These are phyloP conservation scores for Syrrhaptes paradoxus DNA, from an alignment of 2,113 vertebrate species.

Conservation along the genomic window DNA sequence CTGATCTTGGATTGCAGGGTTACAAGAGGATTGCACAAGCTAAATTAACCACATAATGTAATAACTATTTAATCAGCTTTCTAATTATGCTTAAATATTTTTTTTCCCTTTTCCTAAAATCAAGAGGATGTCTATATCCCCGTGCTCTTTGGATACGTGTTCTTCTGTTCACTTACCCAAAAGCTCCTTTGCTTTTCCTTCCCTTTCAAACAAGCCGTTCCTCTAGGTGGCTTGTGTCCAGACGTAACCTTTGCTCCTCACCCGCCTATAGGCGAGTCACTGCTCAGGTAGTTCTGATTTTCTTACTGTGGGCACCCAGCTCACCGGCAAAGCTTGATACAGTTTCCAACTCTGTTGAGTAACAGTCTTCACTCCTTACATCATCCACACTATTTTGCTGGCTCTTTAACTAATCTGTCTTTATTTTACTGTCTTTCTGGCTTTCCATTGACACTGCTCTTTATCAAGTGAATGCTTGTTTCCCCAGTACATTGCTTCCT, in stretches of 20 bases:
- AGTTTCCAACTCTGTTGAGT: not conserved
- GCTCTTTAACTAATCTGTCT: not conserved
- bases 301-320: not conserved
- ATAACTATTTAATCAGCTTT: not conserved
- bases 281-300: not conserved
- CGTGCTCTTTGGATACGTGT: rapidly evolving
- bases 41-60: not conserved
- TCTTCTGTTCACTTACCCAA: not conserved
- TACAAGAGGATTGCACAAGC: not conserved
- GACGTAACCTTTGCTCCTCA: not conserved
- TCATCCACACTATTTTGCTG: not conserved
- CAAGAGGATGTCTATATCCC: not conserved
- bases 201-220: not conserved
- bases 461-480: not conserved
- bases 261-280: not conserved
- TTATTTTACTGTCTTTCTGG: not conserved
- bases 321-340: not conserved
- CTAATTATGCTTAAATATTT: not conserved
- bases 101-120: not conserved
- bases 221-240: not conserved
- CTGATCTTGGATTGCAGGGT: not conserved
- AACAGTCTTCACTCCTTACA: not conserved
- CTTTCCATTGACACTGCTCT: not conserved
- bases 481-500: not conserved
- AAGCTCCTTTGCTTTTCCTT: not conserved